phyloP scores from a whole-genome alignment of 2,797 vertebrate species.

The Sebastes iracundus region DNA sequence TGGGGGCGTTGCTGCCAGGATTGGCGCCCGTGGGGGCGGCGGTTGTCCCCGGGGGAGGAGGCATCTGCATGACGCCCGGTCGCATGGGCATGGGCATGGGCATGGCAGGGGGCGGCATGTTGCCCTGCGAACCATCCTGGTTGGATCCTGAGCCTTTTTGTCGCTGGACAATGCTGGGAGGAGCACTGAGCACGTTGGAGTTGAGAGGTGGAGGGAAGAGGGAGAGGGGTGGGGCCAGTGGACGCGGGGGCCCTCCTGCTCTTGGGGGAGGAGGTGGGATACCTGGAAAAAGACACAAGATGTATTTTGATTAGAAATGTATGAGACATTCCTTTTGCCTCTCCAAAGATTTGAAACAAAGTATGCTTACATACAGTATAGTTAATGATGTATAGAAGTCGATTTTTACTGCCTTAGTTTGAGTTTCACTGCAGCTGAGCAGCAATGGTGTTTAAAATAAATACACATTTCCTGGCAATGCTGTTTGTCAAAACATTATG shows the following conservation, averaged over 20 bases:
- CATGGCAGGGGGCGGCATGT: constrained; percentile 76
- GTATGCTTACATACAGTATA: background rate
- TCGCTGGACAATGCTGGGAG: constrained; percentile 92
- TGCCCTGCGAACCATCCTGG: constrained; percentile 84
- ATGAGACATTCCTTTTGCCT: background rate
- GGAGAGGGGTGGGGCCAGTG: constrained; percentile 86
- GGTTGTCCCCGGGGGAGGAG: constrained; percentile 82
- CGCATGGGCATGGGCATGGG: constrained; percentile 78
- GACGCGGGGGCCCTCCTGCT: constrained; percentile 88
- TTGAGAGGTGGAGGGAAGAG: constrained; percentile 93
- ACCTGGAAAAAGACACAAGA: constrained; percentile 76
- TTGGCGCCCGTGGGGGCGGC: constrained; percentile 37
- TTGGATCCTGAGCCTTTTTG: constrained; percentile 71
- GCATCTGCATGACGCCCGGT: constrained; percentile 79
- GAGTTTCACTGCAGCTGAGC: background rate
- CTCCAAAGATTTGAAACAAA: background rate
- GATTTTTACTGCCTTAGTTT: constrained; percentile 1
- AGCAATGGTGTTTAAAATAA: background rate
- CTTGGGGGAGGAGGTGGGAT: constrained; percentile 94
- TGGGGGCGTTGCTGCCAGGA: constrained; percentile 47
- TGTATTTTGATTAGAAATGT: background rate
- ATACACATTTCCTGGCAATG: background rate
- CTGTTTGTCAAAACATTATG: background rate
- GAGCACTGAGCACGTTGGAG: constrained; percentile 93
- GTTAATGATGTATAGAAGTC: background rate